These are phyloP conservation scores for Hapalemur alaotrensis DNA, from an alignment of 2,797 vertebrate genomes.

Conservation along the genomic window DNA sequence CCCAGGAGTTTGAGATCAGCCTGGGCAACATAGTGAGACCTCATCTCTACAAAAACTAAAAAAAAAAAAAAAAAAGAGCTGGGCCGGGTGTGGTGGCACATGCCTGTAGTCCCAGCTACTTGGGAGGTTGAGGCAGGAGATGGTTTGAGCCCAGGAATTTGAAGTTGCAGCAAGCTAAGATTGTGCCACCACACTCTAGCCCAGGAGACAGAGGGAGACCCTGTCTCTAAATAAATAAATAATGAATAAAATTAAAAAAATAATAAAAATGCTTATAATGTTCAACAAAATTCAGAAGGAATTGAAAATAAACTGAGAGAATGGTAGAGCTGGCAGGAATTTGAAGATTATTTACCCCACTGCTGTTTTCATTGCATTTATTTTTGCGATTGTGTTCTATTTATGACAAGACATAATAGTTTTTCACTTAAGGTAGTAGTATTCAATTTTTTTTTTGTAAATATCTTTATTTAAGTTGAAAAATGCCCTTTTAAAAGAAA, in stretches of 20 bases:
- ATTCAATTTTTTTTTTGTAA: not conserved
- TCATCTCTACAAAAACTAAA: too few species aligned
- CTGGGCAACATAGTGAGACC: not conserved
- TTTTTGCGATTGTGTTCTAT: not conserved
- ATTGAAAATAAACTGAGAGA: not conserved
- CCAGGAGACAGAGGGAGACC: not conserved
- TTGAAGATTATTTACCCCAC: too few species aligned
- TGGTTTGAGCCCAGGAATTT: not conserved
- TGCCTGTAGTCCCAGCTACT: not conserved
- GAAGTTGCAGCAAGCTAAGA: not conserved
- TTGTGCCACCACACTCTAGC: not conserved
- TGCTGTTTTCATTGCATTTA: not conserved
- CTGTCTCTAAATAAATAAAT: not conserved
- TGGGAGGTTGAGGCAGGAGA: not conserved
- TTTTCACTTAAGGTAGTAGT: not conserved
- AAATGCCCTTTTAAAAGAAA: not conserved
- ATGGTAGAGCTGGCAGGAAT: not conserved
- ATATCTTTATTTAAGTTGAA: not conserved
- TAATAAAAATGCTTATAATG: not conserved
- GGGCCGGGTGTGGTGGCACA: not conserved
- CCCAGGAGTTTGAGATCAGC: too few species aligned
- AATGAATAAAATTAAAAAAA: not conserved
- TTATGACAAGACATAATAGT: not conserved
- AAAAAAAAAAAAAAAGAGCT: too few species aligned
- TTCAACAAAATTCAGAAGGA: not conserved